A percentile compares a stretch with the other conserved stretches of the same genome.
Conservation (phyloP, 2,113 vertebrate species). For the Poeciliopsis turrubarensis region DNA sequence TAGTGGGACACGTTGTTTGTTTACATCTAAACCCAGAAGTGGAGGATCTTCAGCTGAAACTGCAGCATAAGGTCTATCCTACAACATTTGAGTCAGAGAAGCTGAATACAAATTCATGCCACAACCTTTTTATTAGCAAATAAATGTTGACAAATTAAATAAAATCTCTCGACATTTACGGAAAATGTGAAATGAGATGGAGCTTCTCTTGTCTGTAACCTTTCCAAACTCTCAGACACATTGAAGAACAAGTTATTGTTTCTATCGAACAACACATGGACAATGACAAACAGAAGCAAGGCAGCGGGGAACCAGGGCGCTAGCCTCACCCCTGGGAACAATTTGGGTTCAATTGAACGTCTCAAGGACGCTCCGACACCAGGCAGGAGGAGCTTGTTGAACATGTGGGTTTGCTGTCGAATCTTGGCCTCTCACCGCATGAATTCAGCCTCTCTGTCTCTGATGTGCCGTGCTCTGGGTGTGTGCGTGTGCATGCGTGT, state of each 20-base stretch:
- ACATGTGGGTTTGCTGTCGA: conserved; percentile 6
- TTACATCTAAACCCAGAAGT: too few species aligned
- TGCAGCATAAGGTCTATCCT: too few species aligned
- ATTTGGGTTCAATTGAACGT: not conserved
- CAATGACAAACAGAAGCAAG: not conserved
- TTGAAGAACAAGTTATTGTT: not conserved
- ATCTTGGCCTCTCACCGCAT: conserved; percentile 13
- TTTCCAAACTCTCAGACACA: too few species aligned
- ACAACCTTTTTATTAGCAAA: too few species aligned
- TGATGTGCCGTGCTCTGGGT: conserved; percentile 18
- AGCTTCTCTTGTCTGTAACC: too few species aligned
- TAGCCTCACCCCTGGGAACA: not conserved
- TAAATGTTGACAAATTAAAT: too few species aligned
- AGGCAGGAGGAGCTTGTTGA: not conserved
- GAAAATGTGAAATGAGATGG: too few species aligned
- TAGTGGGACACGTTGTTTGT: too few species aligned
- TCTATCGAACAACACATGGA: not conserved
- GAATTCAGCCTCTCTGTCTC: not conserved
- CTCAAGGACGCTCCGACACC: conserved; percentile 28
- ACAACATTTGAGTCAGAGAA: too few species aligned
- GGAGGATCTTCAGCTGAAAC: too few species aligned
- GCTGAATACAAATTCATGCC: too few species aligned
- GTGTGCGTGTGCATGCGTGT: conserved; percentile 6
- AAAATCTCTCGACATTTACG: too few species aligned
- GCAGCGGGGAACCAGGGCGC: not conserved